These are phyloP conservation scores for Heliconius cydno DNA, from an alignment of 2,888 invertebrate species.

Conservation along the genomic window DNA sequence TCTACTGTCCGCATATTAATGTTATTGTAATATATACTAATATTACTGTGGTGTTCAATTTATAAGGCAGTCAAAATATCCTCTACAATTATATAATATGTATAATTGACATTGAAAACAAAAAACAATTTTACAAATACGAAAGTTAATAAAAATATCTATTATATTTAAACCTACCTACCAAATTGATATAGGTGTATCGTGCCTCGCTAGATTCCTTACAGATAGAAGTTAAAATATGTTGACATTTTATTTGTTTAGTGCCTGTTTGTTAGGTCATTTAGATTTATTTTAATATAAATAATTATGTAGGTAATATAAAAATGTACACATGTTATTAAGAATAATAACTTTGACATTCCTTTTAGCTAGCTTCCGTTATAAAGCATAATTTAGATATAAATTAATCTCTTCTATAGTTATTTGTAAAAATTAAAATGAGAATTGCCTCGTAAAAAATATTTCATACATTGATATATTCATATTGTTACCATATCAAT, in stretches of 20 bases:
- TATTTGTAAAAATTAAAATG: slow-evolving; percentile 40
- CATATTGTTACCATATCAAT: slow-evolving; percentile 78
- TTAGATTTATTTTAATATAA: slow-evolving; percentile 26
- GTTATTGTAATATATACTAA: slow-evolving; percentile 43
- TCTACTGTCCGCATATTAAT: slow-evolving; percentile 39
- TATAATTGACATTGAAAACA: background rate
- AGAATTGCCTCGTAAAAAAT: slow-evolving; percentile 42
- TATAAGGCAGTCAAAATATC: slow-evolving; percentile 35
- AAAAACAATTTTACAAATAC: slow-evolving; percentile 6
- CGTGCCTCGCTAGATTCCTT: slow-evolving; percentile 30
- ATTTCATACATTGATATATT: slow-evolving; percentile 64
- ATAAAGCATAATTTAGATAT: slow-evolving; percentile 40
- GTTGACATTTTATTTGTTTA: slow-evolving; percentile 28
- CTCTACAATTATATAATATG: slow-evolving; percentile 17
- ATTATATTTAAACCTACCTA: slow-evolving; percentile 23
- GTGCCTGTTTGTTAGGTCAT: slow-evolving; percentile 28
- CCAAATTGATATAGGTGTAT: slow-evolving; percentile 20
- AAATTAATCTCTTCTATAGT: slow-evolving; percentile 40
- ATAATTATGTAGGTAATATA: slow-evolving; percentile 21
- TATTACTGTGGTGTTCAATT: slow-evolving; percentile 43
- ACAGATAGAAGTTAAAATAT: slow-evolving; percentile 14
- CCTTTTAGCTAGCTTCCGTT: slow-evolving; percentile 35
- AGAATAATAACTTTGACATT: slow-evolving; percentile 36
- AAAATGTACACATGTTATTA: slow-evolving; percentile 24
- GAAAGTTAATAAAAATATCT: background rate